These are phyloP conservation scores for Heliconius cydno DNA, from an alignment of 2,888 invertebrate genomes.

Conservation along the genomic window DNA sequence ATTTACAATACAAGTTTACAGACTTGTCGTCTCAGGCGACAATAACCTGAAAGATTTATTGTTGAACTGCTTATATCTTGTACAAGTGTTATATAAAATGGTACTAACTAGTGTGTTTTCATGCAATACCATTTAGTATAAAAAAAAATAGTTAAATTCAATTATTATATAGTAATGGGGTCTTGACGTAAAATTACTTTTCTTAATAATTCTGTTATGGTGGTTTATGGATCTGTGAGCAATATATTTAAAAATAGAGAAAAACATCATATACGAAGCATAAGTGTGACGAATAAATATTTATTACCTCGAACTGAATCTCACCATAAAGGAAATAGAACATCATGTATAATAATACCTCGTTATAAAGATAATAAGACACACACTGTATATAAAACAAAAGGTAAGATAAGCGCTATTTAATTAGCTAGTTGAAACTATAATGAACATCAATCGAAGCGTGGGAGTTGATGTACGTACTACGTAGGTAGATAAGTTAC, in stretches of 20 bases:
- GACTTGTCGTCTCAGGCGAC: conserved; percentile 39
- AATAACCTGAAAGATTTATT: conserved; percentile 45
- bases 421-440: conserved; percentile 35
- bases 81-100: conserved; percentile 28
- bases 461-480: conserved; percentile 52
- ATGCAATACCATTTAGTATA: neutral
- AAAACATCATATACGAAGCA: neutral
- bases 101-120: neutral
- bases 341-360: neutral
- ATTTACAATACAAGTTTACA: conserved; percentile 44
- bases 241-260: neutral
- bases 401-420: conserved; percentile 32
- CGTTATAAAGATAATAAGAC: conserved; percentile 11
- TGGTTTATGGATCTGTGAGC: too few relatives aligned
- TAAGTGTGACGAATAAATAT: neutral
- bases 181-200: neutral
- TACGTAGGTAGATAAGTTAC: conserved; percentile 49
- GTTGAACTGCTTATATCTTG: conserved; percentile 35
- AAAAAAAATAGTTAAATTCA: neutral
- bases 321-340: neutral
- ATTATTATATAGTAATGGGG: too few relatives aligned
- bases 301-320: neutral
- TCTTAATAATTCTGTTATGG: neutral
- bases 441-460: conserved; percentile 45
- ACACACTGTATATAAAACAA: conserved; percentile 29